phyloP scores from a whole-genome alignment of 1,140 invertebrate species.

The Eriosoma lanigerum region DNA sequence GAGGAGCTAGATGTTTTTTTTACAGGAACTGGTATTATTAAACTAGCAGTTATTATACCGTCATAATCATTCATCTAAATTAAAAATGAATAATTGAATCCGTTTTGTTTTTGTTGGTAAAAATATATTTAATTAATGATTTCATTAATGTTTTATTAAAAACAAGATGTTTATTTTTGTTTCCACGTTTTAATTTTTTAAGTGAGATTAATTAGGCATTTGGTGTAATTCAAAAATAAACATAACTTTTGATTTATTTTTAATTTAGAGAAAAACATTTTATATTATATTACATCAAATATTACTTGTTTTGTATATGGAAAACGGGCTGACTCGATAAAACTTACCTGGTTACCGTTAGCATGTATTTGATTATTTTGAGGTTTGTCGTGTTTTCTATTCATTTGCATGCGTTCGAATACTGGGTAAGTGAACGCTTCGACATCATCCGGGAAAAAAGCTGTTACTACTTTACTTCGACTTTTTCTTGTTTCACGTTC shows the following conservation, averaged over 20 bases:
- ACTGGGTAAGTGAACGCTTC: constrained; percentile 38
- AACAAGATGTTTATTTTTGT: too few relatives aligned
- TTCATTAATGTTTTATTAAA: not conserved
- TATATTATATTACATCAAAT: too few relatives aligned
- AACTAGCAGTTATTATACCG: constrained; percentile 76
- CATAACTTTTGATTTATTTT: too few relatives aligned
- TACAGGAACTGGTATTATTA: constrained; percentile 71
- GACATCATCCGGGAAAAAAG: constrained; percentile 44
- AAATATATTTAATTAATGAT: not conserved
- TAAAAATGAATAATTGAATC: not conserved
- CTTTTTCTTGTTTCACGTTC: constrained; percentile 30
- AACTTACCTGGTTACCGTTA: constrained; percentile 42
- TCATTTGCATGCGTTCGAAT: constrained; percentile 43
- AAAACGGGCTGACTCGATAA: too few relatives aligned
- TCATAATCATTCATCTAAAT: constrained; percentile 53
- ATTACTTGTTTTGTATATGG: too few relatives aligned
- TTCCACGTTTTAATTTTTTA: too few relatives aligned
- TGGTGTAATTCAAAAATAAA: too few relatives aligned
- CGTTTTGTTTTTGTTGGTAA: not conserved
- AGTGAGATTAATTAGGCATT: too few relatives aligned
- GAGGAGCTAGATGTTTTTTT: constrained; percentile 58
- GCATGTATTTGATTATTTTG: not conserved
- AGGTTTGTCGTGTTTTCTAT: not conserved
- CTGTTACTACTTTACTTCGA: not conserved
- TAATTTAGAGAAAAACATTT: too few relatives aligned